Conservation (phyloP, 2,113 vertebrate species). For the Zapornia atra region DNA sequence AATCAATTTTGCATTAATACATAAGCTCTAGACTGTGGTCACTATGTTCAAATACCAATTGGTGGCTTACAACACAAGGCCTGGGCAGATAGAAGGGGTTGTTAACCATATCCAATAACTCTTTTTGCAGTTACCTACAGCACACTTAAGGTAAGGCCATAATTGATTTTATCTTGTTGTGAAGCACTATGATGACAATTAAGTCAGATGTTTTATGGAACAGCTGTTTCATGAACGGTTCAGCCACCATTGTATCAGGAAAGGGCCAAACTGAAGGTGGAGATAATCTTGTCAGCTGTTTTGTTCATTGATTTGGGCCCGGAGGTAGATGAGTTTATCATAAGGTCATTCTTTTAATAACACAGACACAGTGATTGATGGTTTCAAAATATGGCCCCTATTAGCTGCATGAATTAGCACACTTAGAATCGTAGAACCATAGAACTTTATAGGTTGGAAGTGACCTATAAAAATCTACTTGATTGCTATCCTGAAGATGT, state of each 20-base stretch:
- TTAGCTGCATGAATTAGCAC: neutral
- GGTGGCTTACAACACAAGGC: neutral
- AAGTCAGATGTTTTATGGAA: neutral
- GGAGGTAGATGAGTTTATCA: neutral
- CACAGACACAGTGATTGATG: neutral
- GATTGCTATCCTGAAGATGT: neutral
- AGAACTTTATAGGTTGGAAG: no score
- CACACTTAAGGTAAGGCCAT: neutral
- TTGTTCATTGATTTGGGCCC: neutral
- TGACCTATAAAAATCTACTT: neutral
- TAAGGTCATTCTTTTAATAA: neutral
- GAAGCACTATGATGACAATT: neutral
- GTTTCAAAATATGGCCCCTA: neutral
- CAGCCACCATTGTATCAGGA: neutral
- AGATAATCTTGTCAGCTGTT: neutral
- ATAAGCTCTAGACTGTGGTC: neutral
- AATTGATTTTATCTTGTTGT: neutral
- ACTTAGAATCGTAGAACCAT: no score
- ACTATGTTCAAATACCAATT: neutral
- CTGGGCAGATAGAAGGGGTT: fast-evolving
- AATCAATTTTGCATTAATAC: neutral
- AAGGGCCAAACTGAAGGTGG: neutral
- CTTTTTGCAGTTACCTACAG: neutral
- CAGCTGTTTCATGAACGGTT: neutral
- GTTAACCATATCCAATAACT: neutral